Evolutionary conservation across 2,888 invertebrate genomes (phyloP), one percentile per base, ranked within the genome.

Genomic region (Diarsia mendica): DNA sequence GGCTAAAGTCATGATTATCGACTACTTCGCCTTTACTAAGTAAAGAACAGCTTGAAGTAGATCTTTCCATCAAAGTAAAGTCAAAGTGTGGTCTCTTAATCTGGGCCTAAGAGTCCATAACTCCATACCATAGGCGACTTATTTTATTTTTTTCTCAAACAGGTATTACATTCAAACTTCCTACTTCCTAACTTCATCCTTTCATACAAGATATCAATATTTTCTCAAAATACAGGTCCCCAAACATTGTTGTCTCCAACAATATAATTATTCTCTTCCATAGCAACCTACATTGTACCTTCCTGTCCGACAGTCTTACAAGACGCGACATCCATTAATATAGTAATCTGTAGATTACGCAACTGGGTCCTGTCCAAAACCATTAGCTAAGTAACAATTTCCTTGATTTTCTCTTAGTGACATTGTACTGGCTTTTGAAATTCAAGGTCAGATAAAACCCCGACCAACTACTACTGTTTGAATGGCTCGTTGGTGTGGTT

Each of bases 351-450:
- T 20, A 84, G 65, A 65, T 80, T 61, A 28, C 53, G 44, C 48
- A 80, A 66, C 65, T 80, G 67, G 60, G 67, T 44, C 48, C 51
- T 68, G 67, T 65, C 53, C 60, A 39, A 68, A 68, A 58, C 67
- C 60, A 84, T 80, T 83, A 80, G 55, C 55, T 55, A 67, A 84
- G 80, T 80, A 79, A 67, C 46, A 63, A 84, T 61, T 66, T 55
- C n/a, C 64, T 60, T 68, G 49, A 55, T 51, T 60, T 33, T n/a
- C 48, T 18, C 33, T 9, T 49, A 64, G n/a, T 33, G 28, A 46
- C 28, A 64, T 20, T 51, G 5, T 81, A 51, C 49, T 60, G 46
- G 46, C 33, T 15, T 60, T 48, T 23, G 13, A 13, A 66, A 49
- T 3, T 65, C n/a, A 55, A 77, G 49, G 23, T 77, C 6, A 20